These are phyloP conservation scores for Microcebus griseorufus DNA, from an alignment of 2,113 vertebrate species.

Conservation along the genomic window DNA sequence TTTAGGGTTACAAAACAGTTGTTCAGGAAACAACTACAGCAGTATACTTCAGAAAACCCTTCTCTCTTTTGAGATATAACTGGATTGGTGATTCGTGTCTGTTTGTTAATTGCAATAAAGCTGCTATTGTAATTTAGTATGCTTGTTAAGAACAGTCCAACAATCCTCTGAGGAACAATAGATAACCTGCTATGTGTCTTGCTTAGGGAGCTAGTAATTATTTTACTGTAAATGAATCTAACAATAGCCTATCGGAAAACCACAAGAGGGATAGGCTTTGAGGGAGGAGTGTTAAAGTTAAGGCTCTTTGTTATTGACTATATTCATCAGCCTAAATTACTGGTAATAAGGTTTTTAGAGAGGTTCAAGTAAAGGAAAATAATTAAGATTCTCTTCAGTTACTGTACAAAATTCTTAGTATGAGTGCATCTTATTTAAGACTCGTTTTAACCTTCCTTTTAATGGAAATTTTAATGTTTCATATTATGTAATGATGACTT, in stretches of 20 bases:
- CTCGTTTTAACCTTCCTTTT: slow-evolving; percentile 55
- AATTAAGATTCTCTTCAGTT: slow-evolving; percentile 68
- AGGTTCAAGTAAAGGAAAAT: slow-evolving; percentile 65
- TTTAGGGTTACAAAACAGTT: slow-evolving; percentile 50
- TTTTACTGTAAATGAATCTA: slow-evolving; percentile 79
- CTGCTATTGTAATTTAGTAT: slow-evolving; percentile 77
- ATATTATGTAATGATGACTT: slow-evolving; percentile 34
- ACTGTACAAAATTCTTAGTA: slow-evolving; percentile 40
- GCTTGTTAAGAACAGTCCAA: slow-evolving; percentile 73
- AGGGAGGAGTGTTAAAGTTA: slow-evolving; percentile 51
- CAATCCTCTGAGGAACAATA: slow-evolving; percentile 67
- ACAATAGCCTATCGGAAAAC: slow-evolving; percentile 67
- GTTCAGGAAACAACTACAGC: slow-evolving; percentile 62
- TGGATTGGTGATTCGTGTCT: slow-evolving; percentile 68
- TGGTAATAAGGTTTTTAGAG: slow-evolving; percentile 63
- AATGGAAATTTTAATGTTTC: slow-evolving; percentile 60
- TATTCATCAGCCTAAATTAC: slow-evolving; percentile 68
- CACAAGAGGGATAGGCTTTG: slow-evolving; percentile 56
- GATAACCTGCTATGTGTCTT: slow-evolving; percentile 79
- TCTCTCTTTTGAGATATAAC: slow-evolving; percentile 69
- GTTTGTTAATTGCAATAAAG: slow-evolving; percentile 78
- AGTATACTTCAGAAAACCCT: slow-evolving; percentile 48
- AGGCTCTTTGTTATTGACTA: slow-evolving; percentile 62
- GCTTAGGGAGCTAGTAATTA: slow-evolving; percentile 78
- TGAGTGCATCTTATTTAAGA: slow-evolving; percentile 49